Evolutionary conservation across 2,888 invertebrate species (phyloP), one percentile per base, ranked within the genome.

Genomic region (Meta bourneti): DNA sequence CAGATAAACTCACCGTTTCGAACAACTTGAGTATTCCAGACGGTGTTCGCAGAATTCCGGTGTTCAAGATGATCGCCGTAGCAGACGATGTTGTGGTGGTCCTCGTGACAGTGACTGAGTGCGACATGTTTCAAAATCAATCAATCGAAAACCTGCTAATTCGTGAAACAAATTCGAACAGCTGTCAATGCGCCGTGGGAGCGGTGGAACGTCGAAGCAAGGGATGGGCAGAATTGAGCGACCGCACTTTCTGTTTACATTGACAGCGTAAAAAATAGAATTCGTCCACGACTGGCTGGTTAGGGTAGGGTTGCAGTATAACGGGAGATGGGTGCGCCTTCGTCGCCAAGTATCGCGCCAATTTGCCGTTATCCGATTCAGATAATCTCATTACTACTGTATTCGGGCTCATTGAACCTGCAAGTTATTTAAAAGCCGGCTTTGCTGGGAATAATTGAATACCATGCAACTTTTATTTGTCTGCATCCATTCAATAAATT

Each of bases 81-180:
- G 97, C 97, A 52, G 97, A 96, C 49, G 97, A 96, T 11, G 97
- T 97, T 92, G 97, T 97, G 6, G 90, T 92, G 84, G 97, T 98
- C 94, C 97, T 96, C 52, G 98, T 98, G 92, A 98, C 97, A 79
- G 98, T 98, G 94, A 98, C 97, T 69, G 97, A 96, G 95, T 98
- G 98, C 93, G 98, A 98, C 98, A 98, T 98, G 8, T 19, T 91
- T 13, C 11, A 9, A 54, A 6, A 8, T 61, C 75, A 61, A 11
- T 61, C 6, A 16, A 86, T 75, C 11, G 16, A 48, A 75, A 19
- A 34, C 61, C n/a, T 69, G 75, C 61, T 11, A 6, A 11, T 49
- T 20, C 1, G 34, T 77, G 16, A 11, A 78, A 86, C 34, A 20
- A 54, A 20, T 20, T 72, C 20, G 7, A 61, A 61, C 78, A 85